Base-by-base conservation (phyloP, 2,888 invertebrate genomes). In the Orchesella flavescens region DNA sequence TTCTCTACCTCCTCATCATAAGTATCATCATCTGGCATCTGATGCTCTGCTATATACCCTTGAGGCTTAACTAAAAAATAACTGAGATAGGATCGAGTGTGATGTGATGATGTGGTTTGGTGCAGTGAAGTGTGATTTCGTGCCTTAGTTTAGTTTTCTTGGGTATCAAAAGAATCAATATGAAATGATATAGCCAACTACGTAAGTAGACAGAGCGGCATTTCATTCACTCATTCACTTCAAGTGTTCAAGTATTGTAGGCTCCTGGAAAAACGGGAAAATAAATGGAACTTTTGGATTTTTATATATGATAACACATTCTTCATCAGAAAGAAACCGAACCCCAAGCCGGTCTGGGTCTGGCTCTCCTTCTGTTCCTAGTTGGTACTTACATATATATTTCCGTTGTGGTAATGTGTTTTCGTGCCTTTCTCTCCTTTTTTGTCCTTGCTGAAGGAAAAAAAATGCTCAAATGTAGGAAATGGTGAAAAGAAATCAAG, bases 141-240 rank as follows among this genome's bases (percentile, higher is more conserved):
- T 74, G 74, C 24, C 74, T 74, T 63, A 49, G 63, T 74, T 74
- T 44, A n/a, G 2, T 49, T 15, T 57, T 21, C 44, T 17, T 59
- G 15, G 17, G n/a, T 15, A 49, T 49, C 49, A 49, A 44, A 9
- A 49, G 49, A 34, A 49, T 49, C 3, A 49, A 49, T 49, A 49
- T 12, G 49, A 49, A 3, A 12, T 49, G n/a, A n/a, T 15, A n/a
- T 49, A 49, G 49, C n/a, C 49, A 34, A 34, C 3, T 34, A 34
- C 34, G 34, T 34, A n/a, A n/a, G 34, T 34, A 34, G 34, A 34
- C 34, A 34, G 34, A 34, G 7, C 2, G 34, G 34, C 34, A 49
- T 49, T n/a, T 49, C 12, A 49, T 49, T 49, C 49, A 15, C 49
- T 49, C 49, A 49, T 49, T 49, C 15, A 49, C 15, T 49, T 12